phyloP scores from a whole-genome alignment of 2,113 vertebrate species.

The Vombatus ursinus region DNA sequence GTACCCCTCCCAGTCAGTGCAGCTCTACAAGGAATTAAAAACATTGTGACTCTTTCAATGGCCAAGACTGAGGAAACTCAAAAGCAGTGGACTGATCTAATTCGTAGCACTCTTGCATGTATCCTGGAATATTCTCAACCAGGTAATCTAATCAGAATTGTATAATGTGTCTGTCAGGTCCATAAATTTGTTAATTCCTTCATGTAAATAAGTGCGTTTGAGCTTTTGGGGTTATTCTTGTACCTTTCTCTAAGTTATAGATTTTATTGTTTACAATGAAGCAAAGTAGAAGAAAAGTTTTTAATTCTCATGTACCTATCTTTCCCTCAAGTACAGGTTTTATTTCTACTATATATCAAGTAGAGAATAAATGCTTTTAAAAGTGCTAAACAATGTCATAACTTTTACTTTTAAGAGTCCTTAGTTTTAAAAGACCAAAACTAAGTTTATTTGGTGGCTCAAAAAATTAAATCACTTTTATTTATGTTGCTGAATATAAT shows the following conservation, averaged over 20 bases:
- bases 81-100: constrained; percentile 94
- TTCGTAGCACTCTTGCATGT: constrained; percentile 95
- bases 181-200: constrained; percentile 21
- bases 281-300: background rate
- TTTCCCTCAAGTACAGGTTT: background rate
- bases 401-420: background rate
- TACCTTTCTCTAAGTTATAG: background rate
- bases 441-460: background rate
- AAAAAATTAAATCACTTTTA: constrained; percentile 5
- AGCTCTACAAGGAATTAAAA: constrained; percentile 95
- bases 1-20: constrained; percentile 92
- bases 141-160: constrained; percentile 83
- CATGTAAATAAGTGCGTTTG: background rate
- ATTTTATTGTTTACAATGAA: background rate
- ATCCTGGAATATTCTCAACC: constrained; percentile 94
- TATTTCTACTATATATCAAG: background rate
- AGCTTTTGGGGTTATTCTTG: background rate
- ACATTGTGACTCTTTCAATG: constrained; percentile 93
- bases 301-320: background rate
- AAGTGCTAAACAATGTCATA: background rate
- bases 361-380: background rate
- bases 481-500: constrained; percentile 20
- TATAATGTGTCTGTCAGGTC: background rate
- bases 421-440: background rate
- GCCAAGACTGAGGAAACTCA: constrained; percentile 88